Base-by-base conservation (phyloP, 1,140 invertebrate genomes). In the Euwallacea similis region DNA sequence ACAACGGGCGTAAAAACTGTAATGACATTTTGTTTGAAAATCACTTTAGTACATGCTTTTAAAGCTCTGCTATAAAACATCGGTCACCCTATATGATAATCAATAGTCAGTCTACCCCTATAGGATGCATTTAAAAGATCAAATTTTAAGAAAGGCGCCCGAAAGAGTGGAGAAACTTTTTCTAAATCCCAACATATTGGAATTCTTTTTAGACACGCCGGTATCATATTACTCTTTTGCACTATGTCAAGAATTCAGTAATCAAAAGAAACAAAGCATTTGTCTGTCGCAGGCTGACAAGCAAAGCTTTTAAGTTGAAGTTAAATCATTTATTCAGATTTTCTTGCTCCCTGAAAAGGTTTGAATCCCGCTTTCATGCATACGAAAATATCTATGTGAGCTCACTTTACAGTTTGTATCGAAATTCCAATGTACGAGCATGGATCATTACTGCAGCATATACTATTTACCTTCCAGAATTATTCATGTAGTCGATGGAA, bases 261-360 rank as follows among this genome's bases (percentile, higher is more conserved):
- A 71, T 71, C 69, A 65, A 71, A 71, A 65, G 62, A 71, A 71
- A 71, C 62, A 71, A 65, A 71, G 69, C 62, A 71, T 65, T 61
- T 61, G 69, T 47, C 69, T 71, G 69, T 60, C 69, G 61, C 43
- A 59, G 62, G 33, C 16, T 71, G 69, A 71, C 62, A 71, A 59
- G 54, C 53, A 66, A 66, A 71, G 62, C 53, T 59, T 69, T 71
- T 66, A 66, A 59, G 69, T 21, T 44, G 42, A 65, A 71, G 61
- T 71, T 71, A 71, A 71, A 71, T 71, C 69, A 71, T 71, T 71
- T 71, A 71, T 71, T 71, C 69, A 71, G 61, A 65, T 71, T 64
- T 64, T 63, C 41, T 11, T 55, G 8, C 69, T 9, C 7, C 9
- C 47, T 67, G 11, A 47, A 46, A 69, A 62, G 56, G 42, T 54